Evolutionary conservation across 1,140 invertebrate genomes (phyloP).

Genomic region (Schlechtendalia chinensis): DNA sequence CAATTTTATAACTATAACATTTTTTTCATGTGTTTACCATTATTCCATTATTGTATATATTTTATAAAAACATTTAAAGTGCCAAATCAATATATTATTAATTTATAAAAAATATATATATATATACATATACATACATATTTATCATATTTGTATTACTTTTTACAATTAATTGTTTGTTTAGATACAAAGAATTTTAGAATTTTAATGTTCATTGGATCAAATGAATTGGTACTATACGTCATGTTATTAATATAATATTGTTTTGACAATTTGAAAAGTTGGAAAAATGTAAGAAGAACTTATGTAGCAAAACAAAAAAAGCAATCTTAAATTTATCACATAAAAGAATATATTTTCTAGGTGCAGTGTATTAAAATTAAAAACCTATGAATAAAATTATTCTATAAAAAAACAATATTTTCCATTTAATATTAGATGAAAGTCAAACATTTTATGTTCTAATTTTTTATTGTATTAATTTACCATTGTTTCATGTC

Average conservation of each 20-base stretch:
- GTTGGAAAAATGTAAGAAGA: too few relatives aligned
- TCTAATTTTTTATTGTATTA: too few relatives aligned
- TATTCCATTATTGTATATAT: neutral
- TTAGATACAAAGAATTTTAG: constrained; percentile 33
- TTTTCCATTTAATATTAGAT: too few relatives aligned
- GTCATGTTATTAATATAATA: neutral
- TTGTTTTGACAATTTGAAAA: neutral
- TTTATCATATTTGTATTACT: neutral
- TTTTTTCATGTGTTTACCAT: neutral
- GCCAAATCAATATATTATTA: neutral
- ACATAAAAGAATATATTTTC: too few relatives aligned
- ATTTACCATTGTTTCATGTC: too few relatives aligned
- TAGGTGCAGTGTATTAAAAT: too few relatives aligned
- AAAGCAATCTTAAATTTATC: too few relatives aligned
- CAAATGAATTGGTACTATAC: neutral
- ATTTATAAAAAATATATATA: neutral
- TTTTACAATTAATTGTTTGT: constrained; percentile 11
- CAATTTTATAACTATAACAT: too few relatives aligned
- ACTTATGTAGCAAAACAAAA: too few relatives aligned
- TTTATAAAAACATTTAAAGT: constrained; percentile 13
- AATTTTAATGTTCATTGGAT: constrained; percentile 9
- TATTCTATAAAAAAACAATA: too few relatives aligned
- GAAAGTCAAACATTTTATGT: too few relatives aligned
- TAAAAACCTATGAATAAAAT: too few relatives aligned
- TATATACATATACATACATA: neutral